A percentile compares a stretch with the other conserved stretches of the same genome.
phyloP scores from a whole-genome alignment of 2,113 vertebrate species.

The Antechinus flavipes region DNA sequence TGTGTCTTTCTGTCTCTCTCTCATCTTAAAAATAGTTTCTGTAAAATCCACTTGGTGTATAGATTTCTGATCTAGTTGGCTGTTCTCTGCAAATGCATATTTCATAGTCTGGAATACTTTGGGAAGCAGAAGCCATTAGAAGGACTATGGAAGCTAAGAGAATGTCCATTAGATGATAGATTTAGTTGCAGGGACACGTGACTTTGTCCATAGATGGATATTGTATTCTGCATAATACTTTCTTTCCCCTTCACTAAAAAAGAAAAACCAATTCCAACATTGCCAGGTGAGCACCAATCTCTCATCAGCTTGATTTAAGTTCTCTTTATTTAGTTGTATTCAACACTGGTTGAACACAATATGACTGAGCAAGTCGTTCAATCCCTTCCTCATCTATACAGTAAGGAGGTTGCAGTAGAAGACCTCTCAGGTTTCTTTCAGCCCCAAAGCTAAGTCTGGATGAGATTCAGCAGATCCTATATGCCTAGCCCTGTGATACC shows the following conservation, averaged over 20 bases:
- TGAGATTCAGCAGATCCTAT: not conserved
- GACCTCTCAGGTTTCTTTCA: not conserved
- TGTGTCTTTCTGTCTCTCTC: not conserved
- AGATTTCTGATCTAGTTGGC: not conserved
- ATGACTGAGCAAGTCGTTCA: not conserved
- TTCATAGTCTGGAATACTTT: not conserved
- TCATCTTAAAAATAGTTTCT: constrained; percentile 47
- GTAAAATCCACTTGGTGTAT: constrained; percentile 40
- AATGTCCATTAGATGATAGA: not conserved
- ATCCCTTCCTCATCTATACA: not conserved
- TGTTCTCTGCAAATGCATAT: constrained; percentile 1
- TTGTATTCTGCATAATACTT: not conserved
- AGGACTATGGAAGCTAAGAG: not conserved
- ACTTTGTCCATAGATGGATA: not conserved
- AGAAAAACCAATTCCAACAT: not conserved
- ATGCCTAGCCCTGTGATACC: not conserved
- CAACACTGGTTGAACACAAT: not conserved
- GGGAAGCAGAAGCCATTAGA: not conserved
- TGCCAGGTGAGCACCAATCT: not conserved
- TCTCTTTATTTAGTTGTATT: not conserved
- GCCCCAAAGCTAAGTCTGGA: not conserved
- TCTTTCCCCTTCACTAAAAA: constrained; percentile 10
- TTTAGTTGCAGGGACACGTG: not conserved
- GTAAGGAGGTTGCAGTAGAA: not conserved
- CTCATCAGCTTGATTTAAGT: not conserved